These are phyloP conservation scores for Seriola quinqueradiata DNA, from an alignment of 2,113 vertebrate species.

Conservation along the genomic window DNA sequence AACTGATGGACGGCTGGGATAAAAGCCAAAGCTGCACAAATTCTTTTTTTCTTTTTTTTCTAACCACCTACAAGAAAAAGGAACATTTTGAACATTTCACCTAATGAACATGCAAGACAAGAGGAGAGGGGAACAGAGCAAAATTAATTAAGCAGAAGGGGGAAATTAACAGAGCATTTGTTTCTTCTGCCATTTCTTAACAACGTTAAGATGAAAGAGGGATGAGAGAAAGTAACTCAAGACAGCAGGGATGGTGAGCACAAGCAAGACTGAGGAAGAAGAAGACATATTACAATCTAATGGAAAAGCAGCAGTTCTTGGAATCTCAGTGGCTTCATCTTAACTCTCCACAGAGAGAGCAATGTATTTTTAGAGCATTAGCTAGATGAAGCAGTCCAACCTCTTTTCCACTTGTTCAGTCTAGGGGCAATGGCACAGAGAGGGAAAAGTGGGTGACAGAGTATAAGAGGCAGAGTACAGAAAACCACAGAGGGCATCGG, in stretches of 20 bases:
- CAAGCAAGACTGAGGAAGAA: slow-evolving; percentile 23
- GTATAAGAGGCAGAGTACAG: neutral
- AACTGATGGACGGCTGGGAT: slow-evolving; percentile 63
- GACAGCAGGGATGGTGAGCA: slow-evolving; percentile 25
- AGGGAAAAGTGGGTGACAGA: slow-evolving; percentile 22
- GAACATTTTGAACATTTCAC: slow-evolving; percentile 54
- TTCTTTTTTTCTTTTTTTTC: slow-evolving; percentile 25
- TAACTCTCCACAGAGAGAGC: slow-evolving; percentile 46
- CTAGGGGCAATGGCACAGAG: slow-evolving; percentile 29
- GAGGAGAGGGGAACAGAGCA: slow-evolving; percentile 39
- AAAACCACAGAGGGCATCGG: slow-evolving; percentile 7
- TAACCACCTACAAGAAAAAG: slow-evolving; percentile 9
- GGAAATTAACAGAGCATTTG: slow-evolving; percentile 46
- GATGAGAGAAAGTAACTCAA: slow-evolving; percentile 41
- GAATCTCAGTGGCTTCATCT: slow-evolving; percentile 60
- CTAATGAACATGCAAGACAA: slow-evolving; percentile 47
- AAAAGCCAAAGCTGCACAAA: slow-evolving; percentile 36
- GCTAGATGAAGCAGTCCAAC: slow-evolving; percentile 48
- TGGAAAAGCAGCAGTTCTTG: slow-evolving; percentile 52
- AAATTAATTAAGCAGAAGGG: slow-evolving; percentile 67
- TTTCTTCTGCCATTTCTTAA: slow-evolving; percentile 46
- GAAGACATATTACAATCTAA: slow-evolving; percentile 43
- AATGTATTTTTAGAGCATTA: slow-evolving; percentile 66
- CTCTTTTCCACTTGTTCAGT: slow-evolving; percentile 48
- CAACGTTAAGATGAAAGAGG: slow-evolving; percentile 45